Evolutionary conservation across 2,888 invertebrate genomes (phyloP).

Genomic region (Alloplasta piceator): DNA sequence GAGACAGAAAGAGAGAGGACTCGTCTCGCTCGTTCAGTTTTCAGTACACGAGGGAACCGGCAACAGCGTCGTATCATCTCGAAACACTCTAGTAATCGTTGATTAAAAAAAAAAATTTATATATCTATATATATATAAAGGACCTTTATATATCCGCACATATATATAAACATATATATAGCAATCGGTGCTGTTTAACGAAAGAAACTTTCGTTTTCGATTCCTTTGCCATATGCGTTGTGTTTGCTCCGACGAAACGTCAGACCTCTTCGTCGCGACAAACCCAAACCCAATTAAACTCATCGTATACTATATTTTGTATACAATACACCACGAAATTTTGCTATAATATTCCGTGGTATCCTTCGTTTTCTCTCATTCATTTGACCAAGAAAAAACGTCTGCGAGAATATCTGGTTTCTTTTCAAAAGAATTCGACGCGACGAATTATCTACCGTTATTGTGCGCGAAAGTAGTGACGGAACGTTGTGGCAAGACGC

Average conservation of each 20-base stretch:
- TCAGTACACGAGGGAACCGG: slow-evolving; percentile 35
- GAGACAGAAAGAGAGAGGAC: no score
- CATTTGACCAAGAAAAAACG: background rate
- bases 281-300: background rate
- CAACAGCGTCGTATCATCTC: slow-evolving; percentile 45
- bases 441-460: background rate
- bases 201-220: background rate
- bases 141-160: background rate
- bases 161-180: background rate
- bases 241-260: background rate
- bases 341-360: background rate
- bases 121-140: background rate
- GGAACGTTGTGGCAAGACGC: background rate
- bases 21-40: slow-evolving; percentile 47
- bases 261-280: background rate
- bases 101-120: background rate
- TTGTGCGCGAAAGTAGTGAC: slow-evolving; percentile 21
- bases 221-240: slow-evolving; percentile 2
- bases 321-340: background rate
- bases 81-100: background rate
- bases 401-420: background rate
- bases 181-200: background rate
- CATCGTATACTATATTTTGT: background rate
- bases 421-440: background rate
- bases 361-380: background rate